phyloP scores from a whole-genome alignment of 2,888 invertebrate genomes.

The Tromatobia lineatoria region DNA sequence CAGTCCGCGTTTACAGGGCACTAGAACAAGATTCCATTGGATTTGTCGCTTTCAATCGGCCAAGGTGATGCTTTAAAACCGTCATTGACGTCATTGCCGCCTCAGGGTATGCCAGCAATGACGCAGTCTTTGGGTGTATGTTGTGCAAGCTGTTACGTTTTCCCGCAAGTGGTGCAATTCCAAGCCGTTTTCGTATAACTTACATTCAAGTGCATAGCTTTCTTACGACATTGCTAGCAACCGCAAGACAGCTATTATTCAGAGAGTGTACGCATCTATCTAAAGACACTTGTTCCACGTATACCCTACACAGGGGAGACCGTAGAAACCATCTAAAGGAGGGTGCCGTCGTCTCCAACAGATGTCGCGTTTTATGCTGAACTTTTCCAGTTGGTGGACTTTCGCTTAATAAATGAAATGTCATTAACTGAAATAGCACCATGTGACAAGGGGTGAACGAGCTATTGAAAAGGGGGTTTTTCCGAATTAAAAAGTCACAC shows the following conservation, averaged over 20 bases:
- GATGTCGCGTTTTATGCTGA: background rate
- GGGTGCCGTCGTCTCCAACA: background rate
- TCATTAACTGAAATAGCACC: background rate
- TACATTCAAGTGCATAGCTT: constrained; percentile 3
- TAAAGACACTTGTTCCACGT: constrained; percentile 3
- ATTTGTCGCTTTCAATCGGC: constrained; percentile 34
- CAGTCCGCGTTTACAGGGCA: background rate
- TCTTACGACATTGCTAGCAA: constrained; percentile 16
- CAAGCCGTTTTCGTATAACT: background rate
- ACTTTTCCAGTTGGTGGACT: constrained; percentile 15
- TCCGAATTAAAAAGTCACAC: background rate
- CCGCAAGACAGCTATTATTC: constrained; percentile 33
- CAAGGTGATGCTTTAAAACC: constrained; percentile 60
- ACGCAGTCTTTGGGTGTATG: constrained; percentile 17
- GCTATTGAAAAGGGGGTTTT: background rate
- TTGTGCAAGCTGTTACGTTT: constrained; percentile 2
- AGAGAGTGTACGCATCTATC: constrained; percentile 1
- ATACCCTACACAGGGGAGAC: background rate
- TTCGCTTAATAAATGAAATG: constrained; percentile 5
- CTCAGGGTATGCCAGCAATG: constrained; percentile 2
- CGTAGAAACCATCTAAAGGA: background rate
- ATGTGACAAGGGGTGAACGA: background rate
- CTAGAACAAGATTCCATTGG: constrained; percentile 31
- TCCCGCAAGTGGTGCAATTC: constrained; percentile 36
- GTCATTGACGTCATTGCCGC: constrained; percentile 63